Evolutionary conservation across 2,113 vertebrate species (phyloP).

Genomic region (Semnornis frantzii): DNA sequence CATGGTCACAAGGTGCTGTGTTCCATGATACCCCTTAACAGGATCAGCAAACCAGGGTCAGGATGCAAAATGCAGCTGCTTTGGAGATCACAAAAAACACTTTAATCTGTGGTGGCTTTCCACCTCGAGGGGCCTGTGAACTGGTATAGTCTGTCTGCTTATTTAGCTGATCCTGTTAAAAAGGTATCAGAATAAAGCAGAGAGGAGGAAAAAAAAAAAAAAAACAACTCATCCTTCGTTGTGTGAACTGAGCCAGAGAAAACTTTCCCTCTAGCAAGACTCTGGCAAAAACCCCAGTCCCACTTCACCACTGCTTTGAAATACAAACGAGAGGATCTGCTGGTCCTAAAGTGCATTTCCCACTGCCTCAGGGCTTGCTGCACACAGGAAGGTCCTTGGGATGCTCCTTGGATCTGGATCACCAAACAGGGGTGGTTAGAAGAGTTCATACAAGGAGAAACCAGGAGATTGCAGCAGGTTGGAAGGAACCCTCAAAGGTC

Average conservation of each 20-base stretch:
- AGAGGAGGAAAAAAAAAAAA: too few species aligned
- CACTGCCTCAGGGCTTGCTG: background rate
- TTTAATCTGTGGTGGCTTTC: slow-evolving; percentile 43
- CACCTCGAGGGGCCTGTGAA: slow-evolving; percentile 34
- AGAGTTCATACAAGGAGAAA: background rate
- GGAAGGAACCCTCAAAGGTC: too few species aligned
- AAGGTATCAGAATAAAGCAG: slow-evolving; percentile 51
- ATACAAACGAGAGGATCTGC: background rate
- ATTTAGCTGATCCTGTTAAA: slow-evolving; percentile 65
- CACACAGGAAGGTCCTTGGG: background rate
- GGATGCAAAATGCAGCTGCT: slow-evolving; percentile 47
- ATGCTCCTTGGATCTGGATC: background rate
- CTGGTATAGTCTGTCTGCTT: background rate
- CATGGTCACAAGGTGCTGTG: background rate
- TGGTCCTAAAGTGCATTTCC: background rate
- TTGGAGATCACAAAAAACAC: slow-evolving; percentile 3
- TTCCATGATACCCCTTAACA: background rate
- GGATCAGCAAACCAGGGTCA: slow-evolving; percentile 54
- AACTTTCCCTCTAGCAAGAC: slow-evolving; percentile 68
- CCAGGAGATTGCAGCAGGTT: background rate
- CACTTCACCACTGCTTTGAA: slow-evolving; percentile 21
- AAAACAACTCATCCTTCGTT: background rate
- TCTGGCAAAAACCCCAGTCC: slow-evolving; percentile 57
- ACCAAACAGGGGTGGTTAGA: background rate
- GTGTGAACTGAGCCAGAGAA: slow-evolving; percentile 42